Evolutionary conservation across 2,888 invertebrate genomes (phyloP).

Genomic region (Lasioglossum leucozonium): DNA sequence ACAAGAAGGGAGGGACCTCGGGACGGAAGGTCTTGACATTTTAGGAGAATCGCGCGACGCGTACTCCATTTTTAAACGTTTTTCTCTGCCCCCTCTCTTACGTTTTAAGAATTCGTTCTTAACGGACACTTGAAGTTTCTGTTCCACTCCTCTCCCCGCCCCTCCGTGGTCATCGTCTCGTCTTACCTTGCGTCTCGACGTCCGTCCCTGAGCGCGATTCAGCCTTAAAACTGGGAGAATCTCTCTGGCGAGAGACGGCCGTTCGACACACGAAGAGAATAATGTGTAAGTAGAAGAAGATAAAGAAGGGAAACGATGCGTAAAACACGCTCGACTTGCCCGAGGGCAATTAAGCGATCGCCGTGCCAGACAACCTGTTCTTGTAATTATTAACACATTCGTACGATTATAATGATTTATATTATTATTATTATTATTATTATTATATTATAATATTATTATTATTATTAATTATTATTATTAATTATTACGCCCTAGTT

Average conservation of each 20-base stretch:
- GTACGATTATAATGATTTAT: slow-evolving; percentile 73
- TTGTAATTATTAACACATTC: slow-evolving; percentile 81
- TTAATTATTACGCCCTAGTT: slow-evolving; percentile 81
- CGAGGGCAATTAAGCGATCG: slow-evolving; percentile 68
- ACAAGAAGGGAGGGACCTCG: slow-evolving; percentile 44
- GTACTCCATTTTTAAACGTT: background rate
- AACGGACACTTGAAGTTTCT: background rate
- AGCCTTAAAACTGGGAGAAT: slow-evolving; percentile 71
- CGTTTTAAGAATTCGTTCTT: background rate
- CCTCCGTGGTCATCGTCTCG: background rate
- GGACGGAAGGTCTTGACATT: slow-evolving; percentile 43
- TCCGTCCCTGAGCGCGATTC: slow-evolving; percentile 55
- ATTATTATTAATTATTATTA: slow-evolving; percentile 73
- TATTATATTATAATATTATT: slow-evolving; percentile 74
- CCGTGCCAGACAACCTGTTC: slow-evolving; percentile 76
- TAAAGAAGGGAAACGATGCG: slow-evolving; percentile 45
- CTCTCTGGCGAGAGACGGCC: slow-evolving; percentile 58
- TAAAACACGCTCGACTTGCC: slow-evolving; percentile 63
- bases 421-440: slow-evolving; percentile 72
- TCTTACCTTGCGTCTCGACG: slow-evolving; percentile 42
- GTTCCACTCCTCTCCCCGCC: background rate
- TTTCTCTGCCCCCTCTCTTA: background rate
- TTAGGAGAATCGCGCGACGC: background rate
- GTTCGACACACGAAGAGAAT: slow-evolving; percentile 27
- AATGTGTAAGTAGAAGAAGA: slow-evolving; percentile 20